phyloP scores from a whole-genome alignment of 2,113 vertebrate species.

The Anthoscopus minutus region DNA sequence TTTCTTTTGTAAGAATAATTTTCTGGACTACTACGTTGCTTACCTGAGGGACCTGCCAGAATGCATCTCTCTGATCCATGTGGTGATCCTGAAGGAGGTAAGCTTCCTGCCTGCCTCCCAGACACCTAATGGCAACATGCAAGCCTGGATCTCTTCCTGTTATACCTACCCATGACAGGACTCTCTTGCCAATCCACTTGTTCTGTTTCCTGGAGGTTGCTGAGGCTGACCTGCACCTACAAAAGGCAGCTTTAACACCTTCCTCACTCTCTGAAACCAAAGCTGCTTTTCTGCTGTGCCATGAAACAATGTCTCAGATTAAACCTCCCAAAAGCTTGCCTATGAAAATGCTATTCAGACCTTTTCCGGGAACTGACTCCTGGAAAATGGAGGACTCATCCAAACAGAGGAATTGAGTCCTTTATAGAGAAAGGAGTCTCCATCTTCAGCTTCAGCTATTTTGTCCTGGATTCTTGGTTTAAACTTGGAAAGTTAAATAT shows the following conservation, averaged over 20 bases:
- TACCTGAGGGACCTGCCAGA: conserved; percentile 94
- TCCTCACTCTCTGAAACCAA: not conserved
- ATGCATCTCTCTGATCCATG: conserved; percentile 85
- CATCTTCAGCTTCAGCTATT: not conserved
- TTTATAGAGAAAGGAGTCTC: not conserved
- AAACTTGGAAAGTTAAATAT: not conserved
- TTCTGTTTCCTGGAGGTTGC: not conserved
- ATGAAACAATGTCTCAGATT: not conserved
- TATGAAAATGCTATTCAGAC: not conserved
- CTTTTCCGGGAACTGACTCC: not conserved
- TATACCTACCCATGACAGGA: not conserved
- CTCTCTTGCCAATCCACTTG: not conserved
- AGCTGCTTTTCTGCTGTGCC: not conserved
- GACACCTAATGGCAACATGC: not conserved
- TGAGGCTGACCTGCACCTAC: not conserved
- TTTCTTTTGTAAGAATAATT: conserved; percentile 82
- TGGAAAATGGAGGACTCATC: not conserved
- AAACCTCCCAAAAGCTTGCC: not conserved
- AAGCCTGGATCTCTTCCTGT: not conserved
- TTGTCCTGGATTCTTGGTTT: not conserved
- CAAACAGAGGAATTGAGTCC: not conserved
- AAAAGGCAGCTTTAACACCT: not conserved
- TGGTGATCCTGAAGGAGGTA: conserved; percentile 80
- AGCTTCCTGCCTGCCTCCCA: not conserved
- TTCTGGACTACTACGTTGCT: conserved; percentile 92